Conservation (phyloP, 2,797 vertebrate genomes). For the Anabas testudineus region DNA sequence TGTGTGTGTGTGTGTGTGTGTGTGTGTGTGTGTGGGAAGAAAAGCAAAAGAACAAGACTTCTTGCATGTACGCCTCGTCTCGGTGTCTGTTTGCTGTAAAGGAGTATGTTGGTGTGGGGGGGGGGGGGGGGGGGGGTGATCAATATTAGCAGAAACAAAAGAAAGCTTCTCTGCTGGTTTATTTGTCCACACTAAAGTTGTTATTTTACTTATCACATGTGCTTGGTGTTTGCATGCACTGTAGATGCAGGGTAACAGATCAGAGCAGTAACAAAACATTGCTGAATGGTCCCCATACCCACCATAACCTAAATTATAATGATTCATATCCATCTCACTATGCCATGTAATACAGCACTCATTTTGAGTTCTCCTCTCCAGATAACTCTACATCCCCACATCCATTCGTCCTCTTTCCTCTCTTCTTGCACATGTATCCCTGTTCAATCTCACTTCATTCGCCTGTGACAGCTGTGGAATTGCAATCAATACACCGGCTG, state of each 20-base stretch:
- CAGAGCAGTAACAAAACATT: slow-evolving; percentile 22
- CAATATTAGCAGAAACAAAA: slow-evolving; percentile 8
- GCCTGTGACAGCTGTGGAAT: slow-evolving; percentile 60
- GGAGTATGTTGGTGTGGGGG: slow-evolving; percentile 8
- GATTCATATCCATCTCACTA: slow-evolving; percentile 36
- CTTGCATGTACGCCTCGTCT: slow-evolving; percentile 44
- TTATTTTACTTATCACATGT: no score
- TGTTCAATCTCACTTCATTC: slow-evolving; percentile 65
- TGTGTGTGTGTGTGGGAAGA: slow-evolving; percentile 32
- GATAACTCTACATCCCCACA: slow-evolving; percentile 33
- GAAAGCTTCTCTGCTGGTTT: slow-evolving; percentile 21
- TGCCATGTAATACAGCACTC: slow-evolving; percentile 39
- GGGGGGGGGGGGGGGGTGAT: neutral
- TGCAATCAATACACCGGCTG: slow-evolving; percentile 62
- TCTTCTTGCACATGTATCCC: slow-evolving; percentile 30
- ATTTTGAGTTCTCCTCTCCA: slow-evolving; percentile 38
- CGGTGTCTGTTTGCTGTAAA: slow-evolving; percentile 26
- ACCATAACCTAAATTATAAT: slow-evolving; percentile 1
- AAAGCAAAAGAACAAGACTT: slow-evolving; percentile 34
- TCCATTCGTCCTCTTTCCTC: slow-evolving; percentile 41
- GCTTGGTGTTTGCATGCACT: slow-evolving; percentile 42
- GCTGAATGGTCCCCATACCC: slow-evolving; percentile 8
- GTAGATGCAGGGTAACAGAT: slow-evolving; percentile 7
- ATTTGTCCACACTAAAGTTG: slow-evolving; percentile 10
- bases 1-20: slow-evolving; percentile 23